phyloP scores from a whole-genome alignment of 1,140 invertebrate genomes.

The Tribolium madens region DNA sequence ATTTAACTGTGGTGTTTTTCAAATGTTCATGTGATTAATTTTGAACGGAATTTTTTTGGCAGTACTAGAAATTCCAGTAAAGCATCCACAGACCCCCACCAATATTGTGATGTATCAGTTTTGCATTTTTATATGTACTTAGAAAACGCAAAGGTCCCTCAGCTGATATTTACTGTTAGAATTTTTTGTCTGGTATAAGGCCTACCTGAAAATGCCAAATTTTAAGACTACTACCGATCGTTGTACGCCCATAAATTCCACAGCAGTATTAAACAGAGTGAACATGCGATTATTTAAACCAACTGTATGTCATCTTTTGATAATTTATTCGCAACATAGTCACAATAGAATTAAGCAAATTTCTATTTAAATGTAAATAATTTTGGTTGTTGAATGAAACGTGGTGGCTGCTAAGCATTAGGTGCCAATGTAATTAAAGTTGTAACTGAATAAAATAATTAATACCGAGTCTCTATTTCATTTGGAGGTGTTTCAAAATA shows the following conservation, averaged over 20 bases:
- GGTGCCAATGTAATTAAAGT: slow-evolving; percentile 62
- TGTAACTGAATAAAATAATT: slow-evolving; percentile 53
- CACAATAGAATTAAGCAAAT: slow-evolving; percentile 35
- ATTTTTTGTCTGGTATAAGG: slow-evolving; percentile 3
- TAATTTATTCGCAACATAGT: slow-evolving; percentile 35
- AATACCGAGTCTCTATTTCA: neutral
- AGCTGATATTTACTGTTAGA: slow-evolving; percentile 29
- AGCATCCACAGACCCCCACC: slow-evolving; percentile 17
- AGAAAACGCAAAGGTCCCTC: slow-evolving; percentile 19
- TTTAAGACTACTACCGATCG: slow-evolving; percentile 14
- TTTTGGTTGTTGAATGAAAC: slow-evolving; percentile 24
- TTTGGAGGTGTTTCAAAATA: slow-evolving; percentile 56
- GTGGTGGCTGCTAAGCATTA: slow-evolving; percentile 60
- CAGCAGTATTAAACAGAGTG: slow-evolving; percentile 24
- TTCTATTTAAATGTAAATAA: slow-evolving; percentile 39
- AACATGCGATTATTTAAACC: neutral
- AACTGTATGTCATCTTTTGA: slow-evolving; percentile 14
- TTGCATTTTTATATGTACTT: slow-evolving; percentile 47
- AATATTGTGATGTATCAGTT: slow-evolving; percentile 44
- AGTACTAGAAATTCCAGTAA: neutral
- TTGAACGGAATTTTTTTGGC: neutral
- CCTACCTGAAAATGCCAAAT: slow-evolving; percentile 1
- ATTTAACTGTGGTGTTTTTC: slow-evolving; percentile 43
- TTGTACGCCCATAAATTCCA: slow-evolving; percentile 7
- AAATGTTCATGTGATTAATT: slow-evolving; percentile 10